Percentiles rank a stretch among this genome's conserved stretches.
Conservation (phyloP, 2,888 invertebrate genomes). For the Gandaritis pyraliata region DNA sequence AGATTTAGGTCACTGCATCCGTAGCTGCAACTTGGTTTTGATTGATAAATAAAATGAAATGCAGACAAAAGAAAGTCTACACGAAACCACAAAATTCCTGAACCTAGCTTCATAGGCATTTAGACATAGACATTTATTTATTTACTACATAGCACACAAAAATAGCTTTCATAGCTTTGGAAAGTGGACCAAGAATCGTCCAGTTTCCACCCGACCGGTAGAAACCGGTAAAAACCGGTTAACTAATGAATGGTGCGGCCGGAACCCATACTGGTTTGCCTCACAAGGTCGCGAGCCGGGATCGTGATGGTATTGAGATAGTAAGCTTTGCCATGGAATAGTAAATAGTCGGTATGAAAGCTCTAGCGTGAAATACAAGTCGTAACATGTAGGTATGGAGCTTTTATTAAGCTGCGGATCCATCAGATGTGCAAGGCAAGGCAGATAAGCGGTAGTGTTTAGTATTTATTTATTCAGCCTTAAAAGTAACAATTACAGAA, state of each 20-base stretch:
- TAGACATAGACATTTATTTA: no score
- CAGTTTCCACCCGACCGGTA: slow-evolving; percentile 44
- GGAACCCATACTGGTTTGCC: slow-evolving; percentile 49
- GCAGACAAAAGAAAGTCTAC: slow-evolving; percentile 1
- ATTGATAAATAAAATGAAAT: neutral
- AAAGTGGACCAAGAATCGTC: slow-evolving; percentile 36
- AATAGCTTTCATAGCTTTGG: slow-evolving; percentile 18
- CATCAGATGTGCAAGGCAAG: no score
- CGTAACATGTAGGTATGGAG: no score
- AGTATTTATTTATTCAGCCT: no score
- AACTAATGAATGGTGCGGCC: slow-evolving; percentile 36
- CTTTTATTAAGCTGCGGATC: no score
- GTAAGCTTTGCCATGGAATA: slow-evolving; percentile 9
- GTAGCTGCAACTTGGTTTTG: no score
- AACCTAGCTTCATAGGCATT: no score
- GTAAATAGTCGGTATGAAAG: slow-evolving; percentile 7
- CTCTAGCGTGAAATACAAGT: neutral
- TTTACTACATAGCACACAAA: no score
- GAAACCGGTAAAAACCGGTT: slow-evolving; percentile 30
- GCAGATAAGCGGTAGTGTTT: no score
- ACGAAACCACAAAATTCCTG: slow-evolving; percentile 7
- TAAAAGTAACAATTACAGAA: no score
- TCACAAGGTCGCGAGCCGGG: slow-evolving; percentile 61
- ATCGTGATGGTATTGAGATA: slow-evolving; percentile 47
- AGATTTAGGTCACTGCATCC: no score